These are phyloP conservation scores for Caranx ignobilis DNA, from an alignment of 2,113 vertebrate species.

Conservation along the genomic window DNA sequence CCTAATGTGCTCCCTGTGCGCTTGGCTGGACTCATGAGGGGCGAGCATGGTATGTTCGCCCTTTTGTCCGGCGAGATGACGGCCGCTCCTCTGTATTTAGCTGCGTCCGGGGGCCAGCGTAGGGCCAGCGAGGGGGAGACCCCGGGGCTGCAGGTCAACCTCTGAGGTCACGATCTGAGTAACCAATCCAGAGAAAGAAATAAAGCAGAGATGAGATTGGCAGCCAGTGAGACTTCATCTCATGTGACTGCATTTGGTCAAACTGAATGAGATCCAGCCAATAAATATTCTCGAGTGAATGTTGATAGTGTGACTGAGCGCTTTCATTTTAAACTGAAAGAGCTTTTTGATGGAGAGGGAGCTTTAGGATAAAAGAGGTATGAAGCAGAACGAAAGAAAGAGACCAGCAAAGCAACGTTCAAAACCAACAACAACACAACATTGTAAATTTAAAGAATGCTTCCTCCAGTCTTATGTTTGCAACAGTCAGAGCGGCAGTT, in stretches of 20 bases:
- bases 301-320: slow-evolving; percentile 36
- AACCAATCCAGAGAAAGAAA: slow-evolving; percentile 91
- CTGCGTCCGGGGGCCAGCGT: slow-evolving; percentile 83
- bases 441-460: neutral
- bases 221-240: slow-evolving; percentile 68
- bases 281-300: slow-evolving; percentile 39
- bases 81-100: slow-evolving; percentile 86
- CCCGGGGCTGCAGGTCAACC: slow-evolving; percentile 89
- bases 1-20: slow-evolving; percentile 93
- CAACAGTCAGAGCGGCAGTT: neutral
- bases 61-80: slow-evolving; percentile 89
- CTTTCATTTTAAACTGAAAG: slow-evolving; percentile 28
- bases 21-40: slow-evolving; percentile 90
- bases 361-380: neutral
- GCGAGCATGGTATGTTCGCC: slow-evolving; percentile 81
- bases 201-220: slow-evolving; percentile 88
- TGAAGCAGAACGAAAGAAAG: slow-evolving; percentile 12
- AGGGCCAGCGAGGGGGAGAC: slow-evolving; percentile 84
- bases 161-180: slow-evolving; percentile 86
- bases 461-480: slow-evolving; percentile 15
- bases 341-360: neutral
- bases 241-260: slow-evolving; percentile 36
- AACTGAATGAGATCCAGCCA: slow-evolving; percentile 43
- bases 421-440: neutral
- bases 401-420: neutral